Conservation (phyloP, 1,140 invertebrate genomes). For the Heterodera carotae region DNA sequence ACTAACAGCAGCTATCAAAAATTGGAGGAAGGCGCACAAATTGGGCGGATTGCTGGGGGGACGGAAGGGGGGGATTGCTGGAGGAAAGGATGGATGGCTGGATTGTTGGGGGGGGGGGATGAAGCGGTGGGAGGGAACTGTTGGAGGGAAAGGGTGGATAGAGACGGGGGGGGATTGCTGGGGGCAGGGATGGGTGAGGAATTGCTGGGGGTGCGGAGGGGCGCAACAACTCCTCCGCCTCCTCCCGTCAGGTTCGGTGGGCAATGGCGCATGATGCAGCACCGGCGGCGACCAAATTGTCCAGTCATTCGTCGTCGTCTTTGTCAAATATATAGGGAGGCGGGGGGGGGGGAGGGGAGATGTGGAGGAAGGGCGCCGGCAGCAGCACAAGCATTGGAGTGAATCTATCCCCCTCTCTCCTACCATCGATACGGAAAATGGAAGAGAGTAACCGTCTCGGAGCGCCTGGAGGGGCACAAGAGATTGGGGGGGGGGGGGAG, state of each 20-base stretch:
- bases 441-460: background rate
- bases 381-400: too few species aligned
- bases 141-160: background rate
- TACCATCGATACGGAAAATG: too few species aligned
- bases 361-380: too few species aligned
- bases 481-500: background rate
- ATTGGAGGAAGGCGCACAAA: background rate
- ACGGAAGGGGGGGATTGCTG: background rate
- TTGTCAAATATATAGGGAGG: background rate
- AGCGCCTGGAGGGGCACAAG: background rate
- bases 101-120: background rate
- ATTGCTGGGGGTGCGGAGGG: background rate
- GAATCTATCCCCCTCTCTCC: too few species aligned
- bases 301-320: background rate
- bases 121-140: background rate
- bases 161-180: background rate
- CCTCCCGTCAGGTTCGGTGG: background rate
- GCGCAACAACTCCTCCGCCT: background rate
- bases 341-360: too few species aligned
- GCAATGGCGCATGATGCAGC: conserved; percentile 19
- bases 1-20: conserved; percentile 14
- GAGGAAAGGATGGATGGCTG: background rate
- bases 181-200: background rate
- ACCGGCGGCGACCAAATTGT: background rate
- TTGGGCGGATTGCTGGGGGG: background rate